Conservation (phyloP, 1,140 invertebrate species). For the Drosophila aff. region DNA sequence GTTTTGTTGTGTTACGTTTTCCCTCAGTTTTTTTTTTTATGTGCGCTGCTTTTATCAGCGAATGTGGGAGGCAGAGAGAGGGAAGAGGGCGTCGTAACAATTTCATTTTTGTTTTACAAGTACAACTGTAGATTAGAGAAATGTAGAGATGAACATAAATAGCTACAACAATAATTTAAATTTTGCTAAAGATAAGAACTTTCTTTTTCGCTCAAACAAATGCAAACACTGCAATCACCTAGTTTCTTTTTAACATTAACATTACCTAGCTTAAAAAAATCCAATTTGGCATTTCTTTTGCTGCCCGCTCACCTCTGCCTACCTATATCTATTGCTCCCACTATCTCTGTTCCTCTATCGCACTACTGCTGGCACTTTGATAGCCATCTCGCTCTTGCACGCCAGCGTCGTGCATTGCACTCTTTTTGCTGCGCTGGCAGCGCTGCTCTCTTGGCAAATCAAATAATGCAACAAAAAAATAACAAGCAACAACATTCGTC, state of each 20-base stretch:
- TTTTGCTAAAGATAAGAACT: too few species aligned
- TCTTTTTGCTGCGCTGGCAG: conserved; percentile 39
- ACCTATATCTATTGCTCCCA: conserved; percentile 25
- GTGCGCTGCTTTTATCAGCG: conserved; percentile 57
- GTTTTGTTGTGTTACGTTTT: conserved; percentile 39
- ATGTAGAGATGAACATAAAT: neutral
- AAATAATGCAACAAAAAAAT: conserved; percentile 52
- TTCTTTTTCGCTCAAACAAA: too few species aligned
- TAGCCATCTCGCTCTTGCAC: conserved; percentile 31
- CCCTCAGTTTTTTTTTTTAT: conserved; percentile 30
- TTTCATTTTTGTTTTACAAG: conserved; percentile 68
- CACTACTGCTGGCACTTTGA: conserved; percentile 32
- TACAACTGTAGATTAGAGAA: conserved; percentile 19
- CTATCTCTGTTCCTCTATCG: conserved; percentile 38
- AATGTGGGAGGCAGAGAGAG: conserved; percentile 34
- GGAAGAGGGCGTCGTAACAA: conserved; percentile 61
- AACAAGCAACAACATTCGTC: conserved; percentile 35
- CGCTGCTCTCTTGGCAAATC: conserved; percentile 69
- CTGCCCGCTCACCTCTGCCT: conserved; percentile 9
- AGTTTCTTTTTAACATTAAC: too few species aligned
- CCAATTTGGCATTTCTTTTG: neutral
- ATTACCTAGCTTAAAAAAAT: neutral
- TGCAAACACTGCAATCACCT: too few species aligned
- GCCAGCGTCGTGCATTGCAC: conserved; percentile 70
- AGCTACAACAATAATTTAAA: too few species aligned